A percentile compares a stretch with the other conserved stretches of the same genome.
Evolutionary conservation across 1,140 invertebrate species (phyloP).

Genomic region (Muscidifurax raptorellus): DNA sequence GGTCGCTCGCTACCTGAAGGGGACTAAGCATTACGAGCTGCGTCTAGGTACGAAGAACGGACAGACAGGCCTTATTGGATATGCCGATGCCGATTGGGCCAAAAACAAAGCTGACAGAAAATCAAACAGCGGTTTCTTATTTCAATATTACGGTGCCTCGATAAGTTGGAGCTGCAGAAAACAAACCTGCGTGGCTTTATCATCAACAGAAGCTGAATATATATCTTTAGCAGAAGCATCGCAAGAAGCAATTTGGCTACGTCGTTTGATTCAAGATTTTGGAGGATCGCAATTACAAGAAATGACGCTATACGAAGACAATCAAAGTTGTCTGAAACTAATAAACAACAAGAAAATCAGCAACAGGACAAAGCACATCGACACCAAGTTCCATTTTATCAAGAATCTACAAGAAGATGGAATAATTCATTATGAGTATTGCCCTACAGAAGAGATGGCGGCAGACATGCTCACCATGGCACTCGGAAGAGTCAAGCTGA

Average conservation of each 20-base stretch:
- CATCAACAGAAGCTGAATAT: too few species aligned
- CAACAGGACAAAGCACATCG: slow-evolving; percentile 52
- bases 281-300: neutral
- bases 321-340: slow-evolving; percentile 55
- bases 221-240: slow-evolving; percentile 51
- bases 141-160: too few species aligned
- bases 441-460: slow-evolving; percentile 53
- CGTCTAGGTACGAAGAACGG: too few species aligned
- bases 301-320: slow-evolving; percentile 52
- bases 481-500: neutral
- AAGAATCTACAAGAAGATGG: slow-evolving; percentile 48
- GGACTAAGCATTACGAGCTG: slow-evolving; percentile 43
- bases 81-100: too few species aligned
- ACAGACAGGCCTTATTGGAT: too few species aligned
- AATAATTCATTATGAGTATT: slow-evolving; percentile 28
- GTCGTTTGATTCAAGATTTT: slow-evolving; percentile 49
- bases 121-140: too few species aligned
- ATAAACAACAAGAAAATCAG: slow-evolving; percentile 49
- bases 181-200: slow-evolving; percentile 51
- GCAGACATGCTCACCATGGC: slow-evolving; percentile 57
- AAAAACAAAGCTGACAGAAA: too few species aligned
- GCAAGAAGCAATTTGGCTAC: slow-evolving; percentile 50
- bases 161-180: too few species aligned
- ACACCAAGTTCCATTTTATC: slow-evolving; percentile 53
- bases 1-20: slow-evolving; percentile 53